These are phyloP conservation scores for Hippocampus kuda DNA, from an alignment of 2,797 vertebrate species.

Conservation along the genomic window DNA sequence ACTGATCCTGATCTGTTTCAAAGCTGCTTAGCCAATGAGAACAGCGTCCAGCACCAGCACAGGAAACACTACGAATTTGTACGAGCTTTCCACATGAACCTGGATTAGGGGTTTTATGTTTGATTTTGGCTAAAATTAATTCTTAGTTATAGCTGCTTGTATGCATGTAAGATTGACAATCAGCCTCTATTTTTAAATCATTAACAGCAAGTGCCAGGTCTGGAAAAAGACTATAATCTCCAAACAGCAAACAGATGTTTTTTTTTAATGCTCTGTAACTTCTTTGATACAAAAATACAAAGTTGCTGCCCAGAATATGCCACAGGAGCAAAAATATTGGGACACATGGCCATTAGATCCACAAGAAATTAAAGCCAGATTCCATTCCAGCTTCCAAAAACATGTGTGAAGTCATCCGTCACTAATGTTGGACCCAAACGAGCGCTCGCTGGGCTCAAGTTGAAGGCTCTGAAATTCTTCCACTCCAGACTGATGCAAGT, in stretches of 20 bases:
- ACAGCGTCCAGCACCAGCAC: constrained; percentile 28
- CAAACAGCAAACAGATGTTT: constrained; percentile 37
- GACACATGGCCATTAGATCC: background rate
- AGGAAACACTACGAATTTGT: constrained; percentile 29
- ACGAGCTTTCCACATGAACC: constrained; percentile 33
- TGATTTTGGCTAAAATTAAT: constrained; percentile 21
- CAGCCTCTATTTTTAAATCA: constrained; percentile 7
- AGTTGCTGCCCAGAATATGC: background rate
- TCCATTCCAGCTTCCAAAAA: background rate
- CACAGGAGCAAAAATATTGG: background rate
- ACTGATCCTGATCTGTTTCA: constrained; percentile 40
- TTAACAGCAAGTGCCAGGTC: constrained; percentile 12
- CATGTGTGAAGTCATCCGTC: background rate
- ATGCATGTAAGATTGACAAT: constrained; percentile 8
- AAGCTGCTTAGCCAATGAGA: constrained; percentile 44
- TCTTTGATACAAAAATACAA: background rate
- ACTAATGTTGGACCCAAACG: background rate
- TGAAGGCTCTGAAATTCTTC: background rate
- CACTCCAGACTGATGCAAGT: background rate
- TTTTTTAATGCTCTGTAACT: background rate
- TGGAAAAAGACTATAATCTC: constrained; percentile 10
- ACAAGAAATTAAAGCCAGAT: background rate
- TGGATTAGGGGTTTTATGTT: constrained; percentile 16
- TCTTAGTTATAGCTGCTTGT: constrained; percentile 10
- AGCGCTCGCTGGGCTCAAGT: background rate